Base-by-base conservation (phyloP, 2,113 vertebrate genomes). In the Trichechus manatus region DNA sequence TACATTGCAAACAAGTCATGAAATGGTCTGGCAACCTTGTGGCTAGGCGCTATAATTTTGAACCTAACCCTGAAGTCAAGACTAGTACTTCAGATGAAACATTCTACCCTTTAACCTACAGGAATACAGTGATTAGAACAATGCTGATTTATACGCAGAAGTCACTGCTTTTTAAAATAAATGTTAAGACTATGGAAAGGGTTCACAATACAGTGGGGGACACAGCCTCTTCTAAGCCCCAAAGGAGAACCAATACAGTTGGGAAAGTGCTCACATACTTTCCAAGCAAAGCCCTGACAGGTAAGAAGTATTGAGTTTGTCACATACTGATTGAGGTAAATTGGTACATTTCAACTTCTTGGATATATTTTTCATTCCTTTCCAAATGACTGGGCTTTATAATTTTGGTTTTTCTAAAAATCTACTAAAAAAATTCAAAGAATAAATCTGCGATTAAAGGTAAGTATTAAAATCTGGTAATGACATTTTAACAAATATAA, bases 391-490 rank as follows among this genome's bases (percentile, higher is more conserved):
- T 64, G 27, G 33, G 14, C 8, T 2, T 83, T 85, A 31, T 64
- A 29, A 88, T 90, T 91, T 86, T 87, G 47, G 14, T 9, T 53
- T 70, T 66, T 86, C 36, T 93, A 92, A 93, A 94, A 91, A 47
- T 25, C 56, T 91, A 92, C 17, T 64, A 87, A 61, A 93, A 97
- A 96, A 94, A 87, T 72, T 89, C 66, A 90, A 89, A 82, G 14
- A 56, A 10, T n/a, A 91, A 75, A 91, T 78, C 1, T 86, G 11
- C 4, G 10, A 66, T 50, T 82, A 70, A 85, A 82, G 95, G n/a
- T 50, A 68, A 81, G 13, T 61, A 93, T 61, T 89, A 80, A 87
- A 96, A 96, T 61, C 89, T 20, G 83, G 17, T 89, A 29, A 77
- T 59, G 56, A 53, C 56, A 89, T 14, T 72, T 23, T 50, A 78